Conservation (phyloP, 2,113 vertebrate genomes). For the Scomber scombrus region DNA sequence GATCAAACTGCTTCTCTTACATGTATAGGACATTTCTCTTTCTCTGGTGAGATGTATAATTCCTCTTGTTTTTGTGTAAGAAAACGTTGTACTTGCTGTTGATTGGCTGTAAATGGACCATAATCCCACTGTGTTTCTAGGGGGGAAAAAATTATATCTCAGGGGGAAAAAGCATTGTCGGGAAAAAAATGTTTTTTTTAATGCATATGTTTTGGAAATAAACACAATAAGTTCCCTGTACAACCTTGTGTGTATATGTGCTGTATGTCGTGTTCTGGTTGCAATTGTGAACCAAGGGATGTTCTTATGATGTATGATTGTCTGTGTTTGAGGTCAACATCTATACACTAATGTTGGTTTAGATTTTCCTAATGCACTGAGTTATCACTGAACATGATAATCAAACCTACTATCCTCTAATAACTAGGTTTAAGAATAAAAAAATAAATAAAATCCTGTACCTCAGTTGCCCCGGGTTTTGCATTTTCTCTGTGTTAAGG, state of each 20-base stretch:
- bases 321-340: not conserved
- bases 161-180: constrained; percentile 29
- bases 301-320: constrained; percentile 10
- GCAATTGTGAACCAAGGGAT: no score
- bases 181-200: not conserved
- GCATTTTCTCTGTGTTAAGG: not conserved
- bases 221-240: constrained; percentile 12
- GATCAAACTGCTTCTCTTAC: not conserved
- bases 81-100: not conserved
- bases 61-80: not conserved
- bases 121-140: constrained; percentile 21
- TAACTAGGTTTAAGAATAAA: no score
- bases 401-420: not conserved
- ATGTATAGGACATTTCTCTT: not conserved
- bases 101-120: constrained; percentile 23
- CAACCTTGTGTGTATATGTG: not conserved
- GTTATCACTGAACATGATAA: not conserved
- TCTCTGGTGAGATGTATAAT: not conserved
- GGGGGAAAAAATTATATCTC: constrained; percentile 47
- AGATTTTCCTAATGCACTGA: not conserved
- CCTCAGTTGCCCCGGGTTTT: not conserved
- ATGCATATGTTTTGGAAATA: constrained; percentile 46
- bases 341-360: not conserved
- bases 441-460: fast-evolving
- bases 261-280: no score